phyloP scores from a whole-genome alignment of 2,113 vertebrate genomes.

The Nansenia antarctica region DNA sequence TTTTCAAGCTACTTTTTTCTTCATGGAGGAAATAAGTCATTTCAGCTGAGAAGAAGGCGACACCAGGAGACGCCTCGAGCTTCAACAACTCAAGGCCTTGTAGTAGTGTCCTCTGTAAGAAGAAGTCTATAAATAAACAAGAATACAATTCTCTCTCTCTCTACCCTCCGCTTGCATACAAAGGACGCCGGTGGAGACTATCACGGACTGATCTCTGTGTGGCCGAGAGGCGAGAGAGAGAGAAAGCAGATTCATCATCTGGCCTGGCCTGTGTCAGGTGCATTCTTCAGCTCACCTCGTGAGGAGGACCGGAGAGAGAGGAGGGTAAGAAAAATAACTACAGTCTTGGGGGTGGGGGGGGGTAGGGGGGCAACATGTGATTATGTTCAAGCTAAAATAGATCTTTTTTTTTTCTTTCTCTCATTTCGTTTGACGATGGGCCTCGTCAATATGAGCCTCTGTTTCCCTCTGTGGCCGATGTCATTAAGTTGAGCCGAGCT shows the following conservation, averaged over 20 bases:
- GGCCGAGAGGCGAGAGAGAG: background rate
- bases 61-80: background rate
- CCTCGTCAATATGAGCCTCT: constrained; percentile 36
- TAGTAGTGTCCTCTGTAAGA: background rate
- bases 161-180: background rate
- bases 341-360: background rate
- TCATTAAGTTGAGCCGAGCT: constrained; percentile 29
- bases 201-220: background rate
- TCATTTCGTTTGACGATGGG: background rate
- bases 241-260: background rate
- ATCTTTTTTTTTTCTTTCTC: background rate
- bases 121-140: background rate
- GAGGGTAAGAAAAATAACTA: background rate
- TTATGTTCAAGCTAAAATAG: background rate
- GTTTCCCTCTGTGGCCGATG: constrained; percentile 15
- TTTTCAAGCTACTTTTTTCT: background rate
- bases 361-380: background rate
- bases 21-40: background rate
- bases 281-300: background rate
- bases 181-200: background rate
- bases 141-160: too few relatives aligned
- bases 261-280: background rate
- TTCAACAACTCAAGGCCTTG: background rate
- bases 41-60: background rate
- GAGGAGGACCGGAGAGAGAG: background rate